Evolutionary conservation across 2,888 invertebrate species (phyloP), one percentile per base, ranked within the genome.

Genomic region (Drosophila multiciliata): DNA sequence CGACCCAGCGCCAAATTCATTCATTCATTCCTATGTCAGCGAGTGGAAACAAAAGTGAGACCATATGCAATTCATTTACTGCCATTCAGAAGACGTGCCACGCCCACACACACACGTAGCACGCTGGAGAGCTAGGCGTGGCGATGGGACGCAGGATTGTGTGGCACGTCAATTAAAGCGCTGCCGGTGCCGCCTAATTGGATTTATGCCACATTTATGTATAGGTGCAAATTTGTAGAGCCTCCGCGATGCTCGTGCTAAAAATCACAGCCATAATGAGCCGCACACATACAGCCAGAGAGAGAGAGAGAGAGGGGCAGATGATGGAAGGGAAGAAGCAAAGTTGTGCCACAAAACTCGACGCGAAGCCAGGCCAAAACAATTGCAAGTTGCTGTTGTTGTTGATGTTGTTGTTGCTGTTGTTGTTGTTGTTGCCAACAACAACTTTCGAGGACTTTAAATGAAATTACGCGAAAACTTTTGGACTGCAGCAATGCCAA

Each of bases 391-490:
- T 83, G 67, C 52, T 64, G 45, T 23, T 57, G 57, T 15, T 57
- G 23, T 49, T 38, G 48, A 6, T 7, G 33, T 3, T n/a, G n/a
- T n/a, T n/a, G n/a, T n/a, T n/a, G n/a, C n/a, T n/a, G 23, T 23
- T n/a, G 54, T 38, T 55, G 17, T 54, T 54, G 23, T 48, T 61
- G 58, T 33, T 52, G 40, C 55, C 29, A 75, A 65, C 62, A 86
- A 75, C 86, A 87, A 87, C 87, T 87, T 87, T 87, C 75, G 76
- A 89, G 89, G 89, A 90, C 90, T 87, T 90, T 87, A 87, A 87
- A 87, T 87, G 90, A 87, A 87, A 90, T 87, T 90, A 87, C 90
- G 90, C 89, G 90, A 78, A 87, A 87, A 87, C 59, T 87, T 87
- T 90, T 72, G 73, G 84, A 73, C 80, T 40, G 50, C 50, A 64